phyloP scores from a whole-genome alignment of 92 coral and sea anemone genomes.

The Porites rus region DNA sequence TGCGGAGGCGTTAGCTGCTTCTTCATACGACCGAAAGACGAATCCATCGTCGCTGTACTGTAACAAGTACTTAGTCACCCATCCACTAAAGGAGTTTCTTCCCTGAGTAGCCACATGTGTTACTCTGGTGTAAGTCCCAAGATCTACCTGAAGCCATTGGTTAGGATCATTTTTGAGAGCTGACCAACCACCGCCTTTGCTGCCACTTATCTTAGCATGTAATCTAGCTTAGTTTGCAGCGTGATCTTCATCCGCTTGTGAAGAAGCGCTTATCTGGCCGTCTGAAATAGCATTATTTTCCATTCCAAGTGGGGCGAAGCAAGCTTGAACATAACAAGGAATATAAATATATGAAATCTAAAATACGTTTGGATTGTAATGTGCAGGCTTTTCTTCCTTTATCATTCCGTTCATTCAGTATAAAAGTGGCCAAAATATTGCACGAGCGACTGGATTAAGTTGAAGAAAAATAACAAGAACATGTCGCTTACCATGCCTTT shows the following conservation, averaged over 20 bases:
- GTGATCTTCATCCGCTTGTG: slow-evolving; percentile 10
- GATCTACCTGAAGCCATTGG: slow-evolving; percentile 32
- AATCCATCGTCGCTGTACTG: slow-evolving; percentile 20
- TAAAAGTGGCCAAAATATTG: no score
- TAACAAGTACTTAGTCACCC: not conserved
- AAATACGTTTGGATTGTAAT: no score
- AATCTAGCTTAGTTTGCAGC: slow-evolving; percentile 5
- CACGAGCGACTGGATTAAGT: no score
- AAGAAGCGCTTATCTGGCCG: slow-evolving; percentile 15
- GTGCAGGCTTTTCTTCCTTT: no score
- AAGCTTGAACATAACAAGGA: not conserved
- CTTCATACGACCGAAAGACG: not conserved
- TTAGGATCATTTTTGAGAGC: slow-evolving; percentile 8
- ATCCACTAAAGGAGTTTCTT: not conserved
- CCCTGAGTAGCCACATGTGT: slow-evolving; percentile 8
- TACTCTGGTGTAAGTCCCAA: slow-evolving; percentile 8
- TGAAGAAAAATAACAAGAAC: no score
- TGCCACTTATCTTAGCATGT: not conserved
- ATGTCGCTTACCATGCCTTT: no score
- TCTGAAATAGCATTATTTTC: slow-evolving; percentile 12
- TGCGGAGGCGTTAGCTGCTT: not conserved
- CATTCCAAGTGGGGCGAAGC: slow-evolving; percentile 37
- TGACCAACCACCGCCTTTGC: slow-evolving; percentile 13
- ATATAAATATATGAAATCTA: no score
- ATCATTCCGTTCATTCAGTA: no score